Percentiles rank a stretch among this genome's conserved stretches.
Evolutionary conservation across 2,113 vertebrate genomes (phyloP).

Genomic region (Phainopepla nitens): DNA sequence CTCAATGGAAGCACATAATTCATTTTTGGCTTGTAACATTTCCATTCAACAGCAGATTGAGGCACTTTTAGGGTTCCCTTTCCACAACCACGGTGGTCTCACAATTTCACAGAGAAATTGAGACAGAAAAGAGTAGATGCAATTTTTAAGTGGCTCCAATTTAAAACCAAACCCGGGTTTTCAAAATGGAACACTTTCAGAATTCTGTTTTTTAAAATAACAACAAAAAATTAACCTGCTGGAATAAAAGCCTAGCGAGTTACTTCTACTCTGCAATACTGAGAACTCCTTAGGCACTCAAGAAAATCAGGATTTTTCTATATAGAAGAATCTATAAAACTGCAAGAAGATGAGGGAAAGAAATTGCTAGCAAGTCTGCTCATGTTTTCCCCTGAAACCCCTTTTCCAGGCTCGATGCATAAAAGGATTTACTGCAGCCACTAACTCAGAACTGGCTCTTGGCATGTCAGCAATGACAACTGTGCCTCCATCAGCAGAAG

Average conservation of each 20-base stretch:
- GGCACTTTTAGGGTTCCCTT: background rate
- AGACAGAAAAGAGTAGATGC: background rate
- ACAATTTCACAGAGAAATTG: background rate
- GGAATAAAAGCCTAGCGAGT: background rate
- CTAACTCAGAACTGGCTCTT: background rate
- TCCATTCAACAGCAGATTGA: background rate
- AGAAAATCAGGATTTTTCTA: background rate
- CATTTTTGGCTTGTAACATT: background rate
- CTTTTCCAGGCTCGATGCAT: background rate
- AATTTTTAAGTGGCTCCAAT: background rate
- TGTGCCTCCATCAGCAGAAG: background rate
- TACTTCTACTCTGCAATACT: background rate
- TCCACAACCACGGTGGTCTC: rapidly evolving
- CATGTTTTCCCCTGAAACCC: background rate
- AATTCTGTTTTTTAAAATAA: background rate
- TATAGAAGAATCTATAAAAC: background rate
- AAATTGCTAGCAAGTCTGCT: constrained; percentile 4
- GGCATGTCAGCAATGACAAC: background rate
- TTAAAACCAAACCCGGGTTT: background rate
- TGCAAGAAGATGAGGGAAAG: background rate
- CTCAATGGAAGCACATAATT: background rate
- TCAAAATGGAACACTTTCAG: background rate
- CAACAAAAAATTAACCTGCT: background rate
- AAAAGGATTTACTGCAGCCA: background rate
- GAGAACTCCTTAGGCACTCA: background rate